Percentiles rank a stretch among this genome's conserved stretches.
These are phyloP conservation scores for Griposia aprilina DNA, from an alignment of 2,888 invertebrate genomes.

Conservation along the genomic window DNA sequence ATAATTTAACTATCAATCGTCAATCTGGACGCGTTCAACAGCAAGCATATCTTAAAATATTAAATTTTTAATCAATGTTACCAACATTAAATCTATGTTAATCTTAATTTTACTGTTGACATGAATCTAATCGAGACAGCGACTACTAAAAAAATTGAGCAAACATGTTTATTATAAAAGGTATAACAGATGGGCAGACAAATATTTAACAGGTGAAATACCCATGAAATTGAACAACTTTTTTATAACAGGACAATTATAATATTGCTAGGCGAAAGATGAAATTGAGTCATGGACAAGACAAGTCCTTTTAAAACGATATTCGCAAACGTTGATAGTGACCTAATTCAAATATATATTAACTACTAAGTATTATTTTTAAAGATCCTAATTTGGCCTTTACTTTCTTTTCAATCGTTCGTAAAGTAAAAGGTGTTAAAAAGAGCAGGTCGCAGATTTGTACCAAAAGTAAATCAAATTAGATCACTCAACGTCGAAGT, in stretches of 20 bases:
- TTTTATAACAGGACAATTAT: not conserved
- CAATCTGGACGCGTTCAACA: slow-evolving; percentile 2
- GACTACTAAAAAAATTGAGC: slow-evolving; percentile 31
- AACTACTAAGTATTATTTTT: slow-evolving; percentile 2
- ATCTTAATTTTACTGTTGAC: slow-evolving; percentile 34
- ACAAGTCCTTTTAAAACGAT: slow-evolving; percentile 29
- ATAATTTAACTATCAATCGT: slow-evolving; percentile 6
- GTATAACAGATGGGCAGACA: not conserved
- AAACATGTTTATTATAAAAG: not conserved
- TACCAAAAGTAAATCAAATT: slow-evolving; percentile 15
- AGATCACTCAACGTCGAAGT: slow-evolving; percentile 31
- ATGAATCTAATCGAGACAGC: slow-evolving; percentile 9
- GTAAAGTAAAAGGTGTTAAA: not conserved
- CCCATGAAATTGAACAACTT: not conserved
- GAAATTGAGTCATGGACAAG: slow-evolving; percentile 38
- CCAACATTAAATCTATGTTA: slow-evolving; percentile 28
- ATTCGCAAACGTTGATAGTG: slow-evolving; percentile 14
- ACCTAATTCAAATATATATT: slow-evolving; percentile 31
- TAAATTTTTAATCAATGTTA: slow-evolving; percentile 16
- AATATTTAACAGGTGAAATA: not conserved
- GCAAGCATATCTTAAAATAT: slow-evolving; percentile 24
- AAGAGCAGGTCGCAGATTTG: not conserved
- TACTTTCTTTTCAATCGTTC: not conserved
- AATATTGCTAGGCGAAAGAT: not conserved
- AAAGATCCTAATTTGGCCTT: not conserved